Base-by-base conservation (phyloP, 2,113 vertebrate species). In the Dromas ardeola region DNA sequence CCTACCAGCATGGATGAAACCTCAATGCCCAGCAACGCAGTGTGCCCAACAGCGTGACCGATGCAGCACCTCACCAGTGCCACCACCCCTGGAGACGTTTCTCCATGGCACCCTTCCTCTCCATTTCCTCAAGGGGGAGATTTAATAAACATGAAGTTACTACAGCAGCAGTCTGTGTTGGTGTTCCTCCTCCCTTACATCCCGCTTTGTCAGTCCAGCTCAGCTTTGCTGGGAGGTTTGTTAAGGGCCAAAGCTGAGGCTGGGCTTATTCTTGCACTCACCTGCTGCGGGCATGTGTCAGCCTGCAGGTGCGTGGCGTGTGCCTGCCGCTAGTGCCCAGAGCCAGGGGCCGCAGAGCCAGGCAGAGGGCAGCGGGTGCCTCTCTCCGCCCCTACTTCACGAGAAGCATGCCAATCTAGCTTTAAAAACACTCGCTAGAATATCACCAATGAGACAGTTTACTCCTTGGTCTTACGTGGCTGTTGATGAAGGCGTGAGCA, bases 11-110 rank as follows among this genome's bases (percentile, higher is more conserved):
- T 6, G 40, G 66, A 25, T 43, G n/a, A 5, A 5, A 42, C 17
- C 30, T 52, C 65, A 63, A 4, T 40, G 36, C 23, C 40, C 58
- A 45, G 56, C n/a, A 71, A 10, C 0, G 2, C 30, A 18, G 42
- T 3, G 20, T 0, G 7, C 47, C 43, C n/a, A 66, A 2, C 36
- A 17, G 16, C 3, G 2, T 10, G n/a, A 22, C 27, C 1, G 2
- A 21, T 10, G 29, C 13, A 50, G 52, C 30, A n/a, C 21, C 53
- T 81, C 58, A 36, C 6, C 34, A 15, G 27, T 63, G 69, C 55
- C 29, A 43, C 20, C 42, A n/a, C 30, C 21, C 26, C 14, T 19
- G 30, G 59, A 30, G 38, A 52, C 21, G 5, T 63, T 70, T 88
- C 65, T 88, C 34, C 45, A 15, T 1, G 2, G 3, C 40, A 45